These are phyloP conservation scores for Nemopilema nomurai DNA, from an alignment of 30 jellyfish, hydroid and myxozoan genomes.

Conservation along the genomic window DNA sequence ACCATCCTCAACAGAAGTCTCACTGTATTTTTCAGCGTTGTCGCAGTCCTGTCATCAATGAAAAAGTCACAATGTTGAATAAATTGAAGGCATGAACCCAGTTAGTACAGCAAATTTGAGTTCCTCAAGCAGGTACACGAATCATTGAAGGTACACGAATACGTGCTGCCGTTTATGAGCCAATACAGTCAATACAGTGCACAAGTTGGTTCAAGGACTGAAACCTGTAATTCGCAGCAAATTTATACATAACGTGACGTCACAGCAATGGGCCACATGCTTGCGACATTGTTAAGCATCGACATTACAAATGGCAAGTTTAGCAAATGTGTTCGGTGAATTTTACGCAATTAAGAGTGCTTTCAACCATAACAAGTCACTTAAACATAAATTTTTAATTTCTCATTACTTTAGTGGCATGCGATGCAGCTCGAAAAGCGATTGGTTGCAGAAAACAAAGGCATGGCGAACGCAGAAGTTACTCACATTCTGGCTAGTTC, in stretches of 20 bases:
- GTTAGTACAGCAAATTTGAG: background rate
- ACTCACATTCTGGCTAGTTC: conserved; percentile 20
- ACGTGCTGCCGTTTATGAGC: background rate
- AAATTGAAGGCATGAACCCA: background rate
- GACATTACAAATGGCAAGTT: conserved; percentile 7
- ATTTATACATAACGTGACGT: background rate
- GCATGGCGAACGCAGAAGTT: background rate
- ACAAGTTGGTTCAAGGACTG: background rate
- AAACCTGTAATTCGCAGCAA: background rate
- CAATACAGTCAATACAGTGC: background rate
- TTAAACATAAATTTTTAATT: conserved; percentile 13
- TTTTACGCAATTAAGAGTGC: background rate
- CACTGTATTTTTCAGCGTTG: background rate
- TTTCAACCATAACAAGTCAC: background rate
- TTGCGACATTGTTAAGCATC: conserved; percentile 6
- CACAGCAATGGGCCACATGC: background rate
- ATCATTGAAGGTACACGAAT: background rate
- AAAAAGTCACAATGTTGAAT: background rate
- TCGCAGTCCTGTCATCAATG: background rate
- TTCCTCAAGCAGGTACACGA: background rate
- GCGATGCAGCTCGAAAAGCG: background rate
- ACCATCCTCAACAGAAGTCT: conserved; percentile 35
- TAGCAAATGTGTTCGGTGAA: conserved; percentile 5
- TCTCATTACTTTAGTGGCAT: background rate
- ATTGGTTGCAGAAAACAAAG: conserved; percentile 3